Evolutionary conservation across 2,888 invertebrate species (phyloP).

Genomic region (Eumacrocentrus americanus): DNA sequence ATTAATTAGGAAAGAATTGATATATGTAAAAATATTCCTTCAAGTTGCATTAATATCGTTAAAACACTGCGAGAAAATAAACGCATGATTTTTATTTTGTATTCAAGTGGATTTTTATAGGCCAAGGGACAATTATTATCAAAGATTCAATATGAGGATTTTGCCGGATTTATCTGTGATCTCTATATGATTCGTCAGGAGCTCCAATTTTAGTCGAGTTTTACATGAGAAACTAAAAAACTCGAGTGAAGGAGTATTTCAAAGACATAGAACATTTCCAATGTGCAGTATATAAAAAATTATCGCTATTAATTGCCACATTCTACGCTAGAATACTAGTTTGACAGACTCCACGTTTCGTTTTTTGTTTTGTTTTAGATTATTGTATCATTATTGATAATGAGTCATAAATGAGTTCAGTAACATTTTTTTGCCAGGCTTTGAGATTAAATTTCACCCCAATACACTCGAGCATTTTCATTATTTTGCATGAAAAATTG

Average conservation of each 20-base stretch:
- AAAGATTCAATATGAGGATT: too few species aligned
- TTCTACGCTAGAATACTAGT: neutral
- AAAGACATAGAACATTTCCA: conserved; percentile 8
- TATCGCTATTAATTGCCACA: neutral
- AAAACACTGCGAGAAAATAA: conserved; percentile 26
- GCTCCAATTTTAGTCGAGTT: neutral
- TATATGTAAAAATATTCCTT: conserved; percentile 39
- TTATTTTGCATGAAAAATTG: conserved; percentile 47
- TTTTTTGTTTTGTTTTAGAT: conserved; percentile 2
- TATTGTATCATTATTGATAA: conserved; percentile 14
- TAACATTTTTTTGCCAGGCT: neutral
- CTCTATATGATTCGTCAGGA: too few species aligned
- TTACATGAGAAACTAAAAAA: neutral
- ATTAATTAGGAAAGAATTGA: conserved; percentile 29
- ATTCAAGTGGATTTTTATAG: too few species aligned
- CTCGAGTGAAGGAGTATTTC: neutral
- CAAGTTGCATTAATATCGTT: conserved; percentile 25
- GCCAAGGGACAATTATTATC: too few species aligned
- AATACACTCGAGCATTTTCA: neutral
- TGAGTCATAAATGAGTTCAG: conserved; percentile 18
- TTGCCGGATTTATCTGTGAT: too few species aligned
- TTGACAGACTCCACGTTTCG: neutral
- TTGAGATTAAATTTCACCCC: neutral
- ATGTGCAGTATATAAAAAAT: conserved; percentile 11
- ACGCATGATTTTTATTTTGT: conserved; percentile 31